Conservation (phyloP, 2,113 vertebrate species). For the Geococcyx californianus region DNA sequence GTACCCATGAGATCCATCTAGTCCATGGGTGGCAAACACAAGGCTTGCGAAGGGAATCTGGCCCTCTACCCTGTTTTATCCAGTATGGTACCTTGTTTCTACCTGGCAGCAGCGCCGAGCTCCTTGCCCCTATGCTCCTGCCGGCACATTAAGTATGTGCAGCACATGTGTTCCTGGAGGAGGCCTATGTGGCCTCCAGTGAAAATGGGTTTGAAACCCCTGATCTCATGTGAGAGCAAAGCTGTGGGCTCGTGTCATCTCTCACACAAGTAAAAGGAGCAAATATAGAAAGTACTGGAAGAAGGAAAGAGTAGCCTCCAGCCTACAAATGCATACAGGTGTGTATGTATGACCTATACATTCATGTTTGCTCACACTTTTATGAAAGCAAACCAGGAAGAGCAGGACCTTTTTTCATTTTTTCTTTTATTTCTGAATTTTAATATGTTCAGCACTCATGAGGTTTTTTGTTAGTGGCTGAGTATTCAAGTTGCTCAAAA, state of each 20-base stretch:
- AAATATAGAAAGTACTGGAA: background rate
- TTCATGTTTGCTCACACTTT: rapidly evolving
- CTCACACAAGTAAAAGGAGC: background rate
- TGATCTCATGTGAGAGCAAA: background rate
- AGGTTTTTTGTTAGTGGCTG: background rate
- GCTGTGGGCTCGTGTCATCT: background rate
- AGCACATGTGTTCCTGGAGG: too few relatives aligned
- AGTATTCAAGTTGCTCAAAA: background rate
- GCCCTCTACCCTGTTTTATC: too few relatives aligned
- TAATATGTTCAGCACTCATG: background rate
- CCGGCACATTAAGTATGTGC: too few relatives aligned
- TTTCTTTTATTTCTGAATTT: background rate
- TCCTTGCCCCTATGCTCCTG: too few relatives aligned
- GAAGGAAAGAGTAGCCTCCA: background rate
- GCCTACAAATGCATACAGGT: background rate
- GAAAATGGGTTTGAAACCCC: too few relatives aligned
- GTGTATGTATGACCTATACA: background rate
- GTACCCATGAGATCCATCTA: too few relatives aligned
- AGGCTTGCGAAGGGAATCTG: too few relatives aligned
- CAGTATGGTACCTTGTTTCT: too few relatives aligned
- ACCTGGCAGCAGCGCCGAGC: too few relatives aligned
- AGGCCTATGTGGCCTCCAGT: too few relatives aligned
- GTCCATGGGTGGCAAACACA: too few relatives aligned
- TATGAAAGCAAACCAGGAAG: background rate
- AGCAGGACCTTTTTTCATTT: background rate